Conservation (phyloP, 2,113 vertebrate species). For the Arenaria interpres region DNA sequence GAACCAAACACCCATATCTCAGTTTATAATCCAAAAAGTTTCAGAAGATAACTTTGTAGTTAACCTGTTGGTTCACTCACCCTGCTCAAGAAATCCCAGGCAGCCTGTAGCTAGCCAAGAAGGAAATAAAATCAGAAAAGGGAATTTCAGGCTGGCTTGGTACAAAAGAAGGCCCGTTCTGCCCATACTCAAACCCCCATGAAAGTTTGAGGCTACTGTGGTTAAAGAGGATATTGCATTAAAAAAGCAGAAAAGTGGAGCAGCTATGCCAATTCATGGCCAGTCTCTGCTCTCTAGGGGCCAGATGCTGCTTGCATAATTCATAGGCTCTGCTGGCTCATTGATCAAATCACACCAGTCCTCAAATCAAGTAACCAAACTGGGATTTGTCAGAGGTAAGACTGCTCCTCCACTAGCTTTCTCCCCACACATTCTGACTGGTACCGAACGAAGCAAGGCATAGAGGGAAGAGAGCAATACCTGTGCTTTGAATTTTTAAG, state of each 20-base stretch:
- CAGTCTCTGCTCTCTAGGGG: background rate
- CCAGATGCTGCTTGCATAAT: background rate
- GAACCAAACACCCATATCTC: background rate
- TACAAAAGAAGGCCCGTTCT: background rate
- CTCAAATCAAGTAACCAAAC: background rate
- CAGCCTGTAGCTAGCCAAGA: background rate
- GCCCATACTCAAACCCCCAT: background rate
- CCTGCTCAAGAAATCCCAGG: background rate
- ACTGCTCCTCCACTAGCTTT: background rate
- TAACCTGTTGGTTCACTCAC: background rate
- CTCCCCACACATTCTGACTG: background rate
- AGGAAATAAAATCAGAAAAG: background rate
- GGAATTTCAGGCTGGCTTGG: background rate
- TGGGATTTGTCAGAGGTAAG: background rate
- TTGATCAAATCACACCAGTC: background rate
- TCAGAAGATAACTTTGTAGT: background rate
- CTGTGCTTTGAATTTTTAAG: background rate
- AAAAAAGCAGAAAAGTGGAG: background rate
- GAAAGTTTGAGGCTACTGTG: background rate
- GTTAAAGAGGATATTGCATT: background rate
- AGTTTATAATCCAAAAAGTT: background rate
- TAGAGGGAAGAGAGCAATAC: background rate
- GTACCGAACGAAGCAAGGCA: background rate
- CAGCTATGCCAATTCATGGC: background rate
- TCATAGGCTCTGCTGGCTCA: background rate